These are phyloP conservation scores for Siphonodentalium dalli DNA, from an alignment of 2,888 invertebrate species.

Conservation along the genomic window DNA sequence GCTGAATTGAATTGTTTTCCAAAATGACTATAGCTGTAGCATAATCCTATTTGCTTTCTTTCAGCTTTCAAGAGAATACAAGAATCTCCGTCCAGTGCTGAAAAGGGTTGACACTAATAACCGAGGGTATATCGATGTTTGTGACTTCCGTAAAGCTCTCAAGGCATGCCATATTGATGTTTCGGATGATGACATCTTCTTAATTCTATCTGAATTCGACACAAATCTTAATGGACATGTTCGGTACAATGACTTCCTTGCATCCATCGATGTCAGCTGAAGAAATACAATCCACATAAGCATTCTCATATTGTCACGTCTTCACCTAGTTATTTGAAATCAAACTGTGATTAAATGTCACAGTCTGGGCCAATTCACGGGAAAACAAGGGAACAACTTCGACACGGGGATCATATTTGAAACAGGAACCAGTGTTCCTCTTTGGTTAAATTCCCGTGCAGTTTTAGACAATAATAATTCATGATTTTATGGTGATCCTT, in stretches of 20 bases:
- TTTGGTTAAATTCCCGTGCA: too few relatives aligned
- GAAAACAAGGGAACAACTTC: too few relatives aligned
- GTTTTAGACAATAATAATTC: too few relatives aligned
- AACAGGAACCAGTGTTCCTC: too few relatives aligned
- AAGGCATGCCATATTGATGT: slow-evolving; percentile 34
- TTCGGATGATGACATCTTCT: slow-evolving; percentile 50
- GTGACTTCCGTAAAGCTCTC: slow-evolving; percentile 43
- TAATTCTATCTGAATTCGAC: slow-evolving; percentile 52
- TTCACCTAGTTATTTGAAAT: too few relatives aligned
- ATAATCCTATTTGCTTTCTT: slow-evolving; percentile 15
- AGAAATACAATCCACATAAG: too few relatives aligned
- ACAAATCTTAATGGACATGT: slow-evolving; percentile 47
- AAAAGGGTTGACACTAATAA: slow-evolving; percentile 39
- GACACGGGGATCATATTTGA: too few relatives aligned
- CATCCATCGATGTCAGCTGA: too few relatives aligned
- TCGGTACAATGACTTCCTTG: slow-evolving; percentile 47
- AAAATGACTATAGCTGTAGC: not conserved
- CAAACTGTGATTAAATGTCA: too few relatives aligned
- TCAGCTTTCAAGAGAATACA: slow-evolving; percentile 47
- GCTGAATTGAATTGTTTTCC: not conserved
- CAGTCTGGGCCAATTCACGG: too few relatives aligned
- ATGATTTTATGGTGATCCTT: too few relatives aligned
- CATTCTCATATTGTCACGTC: too few relatives aligned
- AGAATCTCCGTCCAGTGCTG: slow-evolving; percentile 47
- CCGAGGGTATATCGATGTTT: slow-evolving; percentile 38